Evolutionary conservation across 2,113 vertebrate genomes (phyloP).

Genomic region (Hypomesus transpacificus): DNA sequence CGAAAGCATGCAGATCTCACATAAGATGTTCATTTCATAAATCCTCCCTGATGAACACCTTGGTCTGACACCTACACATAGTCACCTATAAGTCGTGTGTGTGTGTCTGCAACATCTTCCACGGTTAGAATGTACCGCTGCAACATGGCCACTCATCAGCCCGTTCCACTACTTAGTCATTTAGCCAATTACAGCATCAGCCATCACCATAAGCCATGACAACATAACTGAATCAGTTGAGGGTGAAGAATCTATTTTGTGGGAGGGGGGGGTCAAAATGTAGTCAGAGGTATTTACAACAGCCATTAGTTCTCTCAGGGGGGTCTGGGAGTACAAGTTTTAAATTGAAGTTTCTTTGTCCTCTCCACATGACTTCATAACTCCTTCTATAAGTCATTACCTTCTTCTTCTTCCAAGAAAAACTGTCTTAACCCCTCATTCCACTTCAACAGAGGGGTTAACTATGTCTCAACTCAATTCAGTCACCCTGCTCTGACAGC

Average conservation of each 20-base stretch:
- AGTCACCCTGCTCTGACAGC: not conserved
- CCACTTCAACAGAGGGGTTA: slow-evolving; percentile 1
- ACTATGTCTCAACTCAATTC: not conserved
- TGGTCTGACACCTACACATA: slow-evolving; percentile 21
- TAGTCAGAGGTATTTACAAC: too few relatives aligned
- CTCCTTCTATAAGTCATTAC: not conserved
- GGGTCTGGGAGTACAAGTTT: too few relatives aligned
- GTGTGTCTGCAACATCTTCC: slow-evolving; percentile 20
- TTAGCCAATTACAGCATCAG: too few relatives aligned
- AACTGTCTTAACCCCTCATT: not conserved
- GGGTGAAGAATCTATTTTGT: too few relatives aligned
- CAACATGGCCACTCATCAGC: too few relatives aligned
- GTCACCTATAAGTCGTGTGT: slow-evolving; percentile 34
- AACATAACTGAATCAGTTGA: too few relatives aligned
- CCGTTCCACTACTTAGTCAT: too few relatives aligned
- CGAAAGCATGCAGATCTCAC: not conserved
- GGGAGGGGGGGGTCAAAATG: too few relatives aligned
- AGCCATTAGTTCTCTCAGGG: too few relatives aligned
- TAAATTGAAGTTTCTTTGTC: too few relatives aligned
- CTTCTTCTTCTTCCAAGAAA: not conserved
- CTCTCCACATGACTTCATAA: not conserved
- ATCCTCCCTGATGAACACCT: slow-evolving; percentile 8
- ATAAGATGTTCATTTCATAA: slow-evolving; percentile 35
- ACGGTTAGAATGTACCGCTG: too few relatives aligned
- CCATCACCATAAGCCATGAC: too few relatives aligned